Evolutionary conservation across 2,113 vertebrate species (phyloP), one percentile per base, ranked within the genome.

Genomic region (Tretioscincus oriximinensis): DNA sequence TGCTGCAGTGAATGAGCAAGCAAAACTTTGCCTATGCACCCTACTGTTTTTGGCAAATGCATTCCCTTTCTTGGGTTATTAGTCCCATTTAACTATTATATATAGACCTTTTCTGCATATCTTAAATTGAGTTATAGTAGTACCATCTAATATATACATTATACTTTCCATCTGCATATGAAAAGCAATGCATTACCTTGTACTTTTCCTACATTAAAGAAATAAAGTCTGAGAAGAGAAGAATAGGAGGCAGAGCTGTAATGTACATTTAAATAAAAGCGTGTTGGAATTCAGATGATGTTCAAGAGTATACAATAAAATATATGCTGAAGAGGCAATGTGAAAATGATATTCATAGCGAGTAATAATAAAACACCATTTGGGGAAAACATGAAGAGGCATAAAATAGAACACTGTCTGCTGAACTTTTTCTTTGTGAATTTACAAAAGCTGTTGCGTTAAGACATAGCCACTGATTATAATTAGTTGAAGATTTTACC

Each of bases 401-500:
- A 70, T 80, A 76, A 83, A 77, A 58, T 21, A 73, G 31, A 60
- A 69, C 24, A 12, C 10, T 74, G 21, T n/a, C 70, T 80, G 41
- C 60, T 79, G 16, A 80, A 86, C 47, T 29, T 70, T 64, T 89
- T 65, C 51, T 84, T 82, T 85, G 73, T 88, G 68, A 80, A 31
- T 72, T 2, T 45, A 76, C 71, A 67, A 77, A 78, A 74, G 6
- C 64, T 85, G 85, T 45, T 26, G 51, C 71, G 47, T 71, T 69
- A 72, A 85, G 73, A 84, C 81, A 70, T 47, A 80, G 69, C 64
- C 84, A 81, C 67, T 84, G 72, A 91, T 92, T 87, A 84, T 88
- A 88, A 89, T 88, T 86, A 88, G 71, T 29, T 85, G 61, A 88
- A 89, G 76, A 85, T 71, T 88, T 81, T 84, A 90, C 51, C 54